Percentiles rank a stretch among this genome's conserved stretches.
phyloP scores from a whole-genome alignment of 2,113 vertebrate species.

The Hemichromis elongatus region DNA sequence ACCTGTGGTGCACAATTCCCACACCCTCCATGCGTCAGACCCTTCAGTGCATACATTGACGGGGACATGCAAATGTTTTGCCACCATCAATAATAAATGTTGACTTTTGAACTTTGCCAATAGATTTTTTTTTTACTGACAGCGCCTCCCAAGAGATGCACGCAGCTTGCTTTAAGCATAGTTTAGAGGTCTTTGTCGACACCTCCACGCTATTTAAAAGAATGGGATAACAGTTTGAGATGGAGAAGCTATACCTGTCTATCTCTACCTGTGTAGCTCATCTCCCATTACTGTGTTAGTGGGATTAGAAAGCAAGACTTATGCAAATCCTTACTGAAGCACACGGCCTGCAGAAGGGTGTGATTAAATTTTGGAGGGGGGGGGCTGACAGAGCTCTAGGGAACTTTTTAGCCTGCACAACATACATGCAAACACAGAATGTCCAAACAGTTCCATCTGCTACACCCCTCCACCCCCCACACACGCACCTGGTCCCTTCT shows the following conservation, averaged over 20 bases:
- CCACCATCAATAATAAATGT: constrained; percentile 35
- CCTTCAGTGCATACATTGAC: neutral
- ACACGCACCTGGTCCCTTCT: neutral
- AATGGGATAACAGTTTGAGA: neutral
- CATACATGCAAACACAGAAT: constrained; percentile 16
- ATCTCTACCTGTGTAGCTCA: neutral
- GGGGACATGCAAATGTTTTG: constrained; percentile 29
- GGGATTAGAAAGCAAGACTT: neutral
- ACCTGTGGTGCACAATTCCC: neutral
- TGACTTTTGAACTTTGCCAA: constrained; percentile 20
- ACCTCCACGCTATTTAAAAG: neutral
- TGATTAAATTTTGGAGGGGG: neutral
- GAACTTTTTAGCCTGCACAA: neutral
- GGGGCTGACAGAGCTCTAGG: neutral
- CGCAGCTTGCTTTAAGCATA: constrained; percentile 2
- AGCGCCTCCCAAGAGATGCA: neutral
- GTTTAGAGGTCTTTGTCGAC: neutral
- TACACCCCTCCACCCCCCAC: neutral
- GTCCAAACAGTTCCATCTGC: constrained; percentile 50
- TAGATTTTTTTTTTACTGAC: neutral
- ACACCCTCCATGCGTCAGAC: neutral
- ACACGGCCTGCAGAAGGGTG: neutral
- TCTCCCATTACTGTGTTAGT: neutral
- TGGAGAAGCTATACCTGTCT: neutral
- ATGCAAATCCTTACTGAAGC: neutral